Base-by-base conservation (phyloP, 2,797 vertebrate species). In the Erpetoichthys calabaricus region DNA sequence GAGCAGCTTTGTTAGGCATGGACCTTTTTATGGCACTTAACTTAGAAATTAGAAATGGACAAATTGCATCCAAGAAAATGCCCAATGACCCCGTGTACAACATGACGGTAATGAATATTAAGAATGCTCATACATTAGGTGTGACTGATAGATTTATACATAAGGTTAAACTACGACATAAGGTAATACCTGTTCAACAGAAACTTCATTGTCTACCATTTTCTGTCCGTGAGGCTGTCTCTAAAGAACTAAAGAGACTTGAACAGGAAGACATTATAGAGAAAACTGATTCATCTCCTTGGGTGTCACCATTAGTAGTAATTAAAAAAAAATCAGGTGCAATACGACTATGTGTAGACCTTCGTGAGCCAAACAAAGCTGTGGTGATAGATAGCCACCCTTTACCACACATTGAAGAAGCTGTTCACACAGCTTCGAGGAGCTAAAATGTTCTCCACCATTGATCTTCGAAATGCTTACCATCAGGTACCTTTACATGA, bases 381-480 rank as follows among this genome's bases (percentile, higher is more conserved):
- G 47, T 56, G 4, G 47, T 61, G 45, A 47, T 53, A 3, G 55
- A 61, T 45, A 49, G 59, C 47, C 49, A 44, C 10, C 59, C 59
- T 41, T 50, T 61, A 6, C 59, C 55, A 6, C 55, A 61, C 25
- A 61, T 57, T 54, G 47, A 57, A 45, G 59, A 52, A 51, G 50
- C n/a, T 57, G n/a, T 61, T 61, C 8, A 8, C 8, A 41, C 10
- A 57, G 8, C 42, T 61, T n/a, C 44, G 7, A 6, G 59, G 59
- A 25, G 59, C 55, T 41, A 62, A 41, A 51, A 8, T 58, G 25
- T 58, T 62, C 42, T 58, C 56, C 9, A 47, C 56, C n/a, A 42
- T 62, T 8, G 56, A 62, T n/a, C 10, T 60, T 3, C 49, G 47
- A 42, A 59, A 52, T 54, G 49, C 60, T 45, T 61, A 61, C 44